These are phyloP conservation scores for Poeciliopsis gracilis DNA, from an alignment of 2,797 vertebrate species.

Conservation along the genomic window DNA sequence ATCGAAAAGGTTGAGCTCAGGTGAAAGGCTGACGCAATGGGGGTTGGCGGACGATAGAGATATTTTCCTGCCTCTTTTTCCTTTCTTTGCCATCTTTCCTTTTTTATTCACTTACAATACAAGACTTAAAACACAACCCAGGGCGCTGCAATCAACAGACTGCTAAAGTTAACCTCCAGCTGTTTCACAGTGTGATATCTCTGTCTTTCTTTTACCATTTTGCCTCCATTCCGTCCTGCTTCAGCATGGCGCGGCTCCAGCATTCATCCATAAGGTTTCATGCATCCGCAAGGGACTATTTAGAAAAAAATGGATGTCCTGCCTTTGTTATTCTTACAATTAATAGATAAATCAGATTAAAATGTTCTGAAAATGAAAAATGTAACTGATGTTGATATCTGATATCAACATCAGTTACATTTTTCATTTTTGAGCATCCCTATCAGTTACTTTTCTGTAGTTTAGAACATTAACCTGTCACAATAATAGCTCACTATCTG, in stretches of 20 bases:
- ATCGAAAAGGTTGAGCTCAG: neutral
- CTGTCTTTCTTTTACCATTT: constrained; percentile 15
- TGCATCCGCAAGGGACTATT: neutral
- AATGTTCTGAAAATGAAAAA: no score
- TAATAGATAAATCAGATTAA: no score
- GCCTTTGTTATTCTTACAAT: neutral
- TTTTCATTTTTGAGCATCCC: no score
- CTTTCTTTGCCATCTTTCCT: neutral
- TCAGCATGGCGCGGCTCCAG: constrained; percentile 3
- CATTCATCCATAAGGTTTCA: constrained; percentile 11
- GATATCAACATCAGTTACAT: no score
- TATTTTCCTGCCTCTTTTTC: neutral
- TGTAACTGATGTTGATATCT: no score
- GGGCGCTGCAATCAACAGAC: neutral
- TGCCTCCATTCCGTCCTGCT: neutral
- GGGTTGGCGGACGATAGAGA: neutral
- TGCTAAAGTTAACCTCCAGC: neutral
- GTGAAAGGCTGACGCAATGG: neutral
- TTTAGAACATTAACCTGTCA: no score
- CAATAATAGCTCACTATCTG: no score
- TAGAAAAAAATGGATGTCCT: neutral
- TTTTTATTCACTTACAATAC: neutral
- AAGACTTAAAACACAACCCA: neutral
- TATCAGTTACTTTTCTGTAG: no score
- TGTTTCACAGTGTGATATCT: neutral